Evolutionary conservation across 1,140 invertebrate genomes (phyloP), one percentile per base, ranked within the genome.

Genomic region (Parapsyche elsis): DNA sequence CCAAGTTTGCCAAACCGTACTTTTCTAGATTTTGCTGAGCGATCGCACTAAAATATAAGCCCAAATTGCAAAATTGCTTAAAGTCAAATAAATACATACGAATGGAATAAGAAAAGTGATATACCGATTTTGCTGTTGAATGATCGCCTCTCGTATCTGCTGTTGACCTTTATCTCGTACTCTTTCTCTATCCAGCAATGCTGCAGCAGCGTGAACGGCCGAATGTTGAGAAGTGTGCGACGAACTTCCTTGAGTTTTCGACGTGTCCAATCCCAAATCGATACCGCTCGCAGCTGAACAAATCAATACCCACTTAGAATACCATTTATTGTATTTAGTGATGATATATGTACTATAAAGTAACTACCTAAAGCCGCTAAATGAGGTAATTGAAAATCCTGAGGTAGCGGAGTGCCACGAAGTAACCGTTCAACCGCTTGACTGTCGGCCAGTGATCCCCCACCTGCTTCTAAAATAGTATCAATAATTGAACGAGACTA

Each of bases 1-100:
- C 90, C 79, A 91, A 82, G 73, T 89, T 88, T 0, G 88, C 88
- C 16, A 88, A 79, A 81, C 89, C 90, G 14, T 90, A 87, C 83
- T 91, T 91, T 73, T 91, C 90, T 14, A 91, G 84, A 78, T 90
- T 91, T 81, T 91, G 90, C 82, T 91, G 90, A 21, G 90, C 90
- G 14, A 90, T 87, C 5, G 89, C 90, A 16, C 90, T 84, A 46
- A 12, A 82, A 82, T 26, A 57, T 10, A 12, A 26, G 9, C 5
- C n/a, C n/a, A n/a, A n/a, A n/a, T 14, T 12, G 53, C 14, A 57
- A 57, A n/a, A n/a, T n/a, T n/a, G n/a, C n/a, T n/a, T n/a, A n/a
- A n/a, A n/a, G n/a, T n/a, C n/a, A n/a, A n/a, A n/a, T n/a, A n/a
- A n/a, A n/a, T n/a, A n/a, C n/a, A n/a, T n/a, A n/a, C n/a, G n/a